A percentile compares a stretch with the other conserved stretches of the same genome.
Conservation (phyloP, 2,113 vertebrate species). For the Vulpes vulpes region DNA sequence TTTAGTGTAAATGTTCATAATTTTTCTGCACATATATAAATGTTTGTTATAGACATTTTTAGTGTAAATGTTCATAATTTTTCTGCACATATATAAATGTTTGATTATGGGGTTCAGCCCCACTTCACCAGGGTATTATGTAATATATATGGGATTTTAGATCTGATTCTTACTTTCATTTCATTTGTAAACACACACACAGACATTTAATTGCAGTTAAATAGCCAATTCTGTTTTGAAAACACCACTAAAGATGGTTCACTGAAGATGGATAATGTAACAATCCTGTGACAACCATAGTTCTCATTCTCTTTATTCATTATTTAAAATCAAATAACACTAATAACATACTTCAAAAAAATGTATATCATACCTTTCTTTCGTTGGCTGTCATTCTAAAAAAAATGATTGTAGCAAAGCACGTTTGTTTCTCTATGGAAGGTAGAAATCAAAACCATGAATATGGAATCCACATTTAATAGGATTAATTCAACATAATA, state of each 20-base stretch:
- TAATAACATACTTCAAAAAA: constrained; percentile 60
- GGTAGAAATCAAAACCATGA: constrained; percentile 54
- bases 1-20: neutral
- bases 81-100: neutral
- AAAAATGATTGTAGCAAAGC: constrained; percentile 53
- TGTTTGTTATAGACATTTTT: neutral
- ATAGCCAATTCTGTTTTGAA: constrained; percentile 57
- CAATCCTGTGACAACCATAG: neutral
- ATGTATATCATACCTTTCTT: constrained; percentile 44
- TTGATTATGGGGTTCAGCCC: neutral
- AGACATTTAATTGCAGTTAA: neutral
- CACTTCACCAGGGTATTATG: neutral
- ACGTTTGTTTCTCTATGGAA: constrained; percentile 53
- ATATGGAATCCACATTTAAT: constrained; percentile 40
- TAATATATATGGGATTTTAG: neutral
- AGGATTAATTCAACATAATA: constrained; percentile 58
- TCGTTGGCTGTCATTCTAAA: constrained; percentile 40
- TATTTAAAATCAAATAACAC: constrained; percentile 60
- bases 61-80: neutral
- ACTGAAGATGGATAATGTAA: neutral
- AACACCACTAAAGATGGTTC: neutral
- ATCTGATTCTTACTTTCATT: neutral
- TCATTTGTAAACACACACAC: constrained; percentile 23
- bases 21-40: constrained; percentile 1
- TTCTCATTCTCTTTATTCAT: constrained; percentile 66